These are phyloP conservation scores for Frankliniella intonsa DNA, from an alignment of 2,888 invertebrate genomes.

Conservation along the genomic window DNA sequence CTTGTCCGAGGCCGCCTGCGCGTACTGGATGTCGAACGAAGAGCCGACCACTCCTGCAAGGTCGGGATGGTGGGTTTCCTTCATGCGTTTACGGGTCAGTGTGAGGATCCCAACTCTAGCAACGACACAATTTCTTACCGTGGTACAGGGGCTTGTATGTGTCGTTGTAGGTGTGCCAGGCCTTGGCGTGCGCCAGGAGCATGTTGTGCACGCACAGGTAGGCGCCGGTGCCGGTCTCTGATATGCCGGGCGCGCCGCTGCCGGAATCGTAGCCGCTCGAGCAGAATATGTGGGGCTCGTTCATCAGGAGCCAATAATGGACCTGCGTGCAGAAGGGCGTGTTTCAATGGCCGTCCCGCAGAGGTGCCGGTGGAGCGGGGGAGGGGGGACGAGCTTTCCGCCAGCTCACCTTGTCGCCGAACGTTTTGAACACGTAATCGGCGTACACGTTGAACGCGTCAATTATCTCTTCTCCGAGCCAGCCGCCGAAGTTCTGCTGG, in stretches of 20 bases:
- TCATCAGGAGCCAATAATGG: slow-evolving; percentile 47
- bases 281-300: slow-evolving; percentile 44
- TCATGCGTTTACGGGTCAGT: too few relatives aligned
- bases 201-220: slow-evolving; percentile 45
- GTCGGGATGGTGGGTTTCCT: too few relatives aligned
- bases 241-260: slow-evolving; percentile 35
- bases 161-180: slow-evolving; percentile 43
- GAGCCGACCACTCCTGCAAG: slow-evolving; percentile 31
- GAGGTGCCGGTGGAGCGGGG: not conserved
- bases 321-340: slow-evolving; percentile 30
- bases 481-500: slow-evolving; percentile 58
- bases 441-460: slow-evolving; percentile 57
- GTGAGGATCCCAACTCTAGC: too few relatives aligned
- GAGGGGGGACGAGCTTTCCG: too few relatives aligned
- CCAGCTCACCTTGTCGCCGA: slow-evolving; percentile 54
- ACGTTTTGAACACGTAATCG: slow-evolving; percentile 55
- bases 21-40: not conserved
- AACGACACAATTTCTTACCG: slow-evolving; percentile 25
- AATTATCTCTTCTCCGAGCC: slow-evolving; percentile 52
- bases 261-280: slow-evolving; percentile 35
- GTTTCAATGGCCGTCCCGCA: too few relatives aligned
- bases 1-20: not conserved
- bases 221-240: slow-evolving; percentile 36
- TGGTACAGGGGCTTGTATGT: slow-evolving; percentile 38
- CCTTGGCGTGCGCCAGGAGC: slow-evolving; percentile 46